phyloP scores from a whole-genome alignment of 2,113 vertebrate genomes.

The Pelodiscus sinensis region DNA sequence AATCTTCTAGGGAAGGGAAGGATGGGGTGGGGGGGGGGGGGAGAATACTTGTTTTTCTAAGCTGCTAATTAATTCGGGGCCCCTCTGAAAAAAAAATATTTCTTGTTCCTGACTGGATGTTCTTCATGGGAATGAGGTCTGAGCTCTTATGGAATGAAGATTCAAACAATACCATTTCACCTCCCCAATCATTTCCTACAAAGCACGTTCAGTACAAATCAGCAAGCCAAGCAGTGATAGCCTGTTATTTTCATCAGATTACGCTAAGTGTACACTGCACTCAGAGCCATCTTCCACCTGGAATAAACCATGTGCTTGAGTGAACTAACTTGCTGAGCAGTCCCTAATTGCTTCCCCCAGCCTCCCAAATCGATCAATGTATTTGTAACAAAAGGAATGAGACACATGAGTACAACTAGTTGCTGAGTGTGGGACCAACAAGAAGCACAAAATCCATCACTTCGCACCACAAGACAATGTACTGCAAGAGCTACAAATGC shows the following conservation, averaged over 20 bases:
- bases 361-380: neutral
- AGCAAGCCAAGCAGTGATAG: neutral
- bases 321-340: conserved; percentile 3
- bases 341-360: conserved; percentile 39
- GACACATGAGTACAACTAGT: neutral
- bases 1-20: neutral
- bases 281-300: conserved; percentile 48
- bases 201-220: conserved; percentile 1
- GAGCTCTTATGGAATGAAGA: conserved; percentile 31
- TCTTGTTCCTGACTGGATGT: neutral
- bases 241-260: conserved; percentile 63
- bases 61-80: neutral
- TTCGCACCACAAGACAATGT: conserved; percentile 41
- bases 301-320: conserved; percentile 54
- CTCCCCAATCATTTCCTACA: neutral
- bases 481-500: conserved; percentile 16
- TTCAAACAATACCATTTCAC: conserved; percentile 1
- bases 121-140: neutral
- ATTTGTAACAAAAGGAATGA: neutral
- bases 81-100: neutral
- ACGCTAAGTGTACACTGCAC: conserved; percentile 14
- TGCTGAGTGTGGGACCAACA: neutral
- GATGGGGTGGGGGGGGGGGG: fast-evolving
- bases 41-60: neutral
- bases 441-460: neutral